Evolutionary conservation across 2,113 vertebrate species (phyloP), one percentile per base, ranked within the genome.

Genomic region (Paratilapia polleni): DNA sequence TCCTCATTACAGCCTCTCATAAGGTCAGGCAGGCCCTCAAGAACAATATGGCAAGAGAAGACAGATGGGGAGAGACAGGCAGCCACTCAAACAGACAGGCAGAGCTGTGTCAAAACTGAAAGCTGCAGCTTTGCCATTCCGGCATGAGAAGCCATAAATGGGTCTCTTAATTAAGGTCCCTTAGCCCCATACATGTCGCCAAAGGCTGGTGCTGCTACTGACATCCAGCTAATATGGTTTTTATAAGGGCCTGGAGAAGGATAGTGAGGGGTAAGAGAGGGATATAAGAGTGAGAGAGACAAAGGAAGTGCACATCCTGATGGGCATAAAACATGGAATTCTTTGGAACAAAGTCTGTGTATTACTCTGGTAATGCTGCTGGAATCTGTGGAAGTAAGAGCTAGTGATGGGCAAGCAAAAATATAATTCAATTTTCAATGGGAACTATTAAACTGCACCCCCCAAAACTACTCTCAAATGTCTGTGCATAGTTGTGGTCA

Each of bases 161-260:
- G 78, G 57, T 73, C 80, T 88, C 79, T 89, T 93, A 92, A 92
- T 93, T 85, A 93, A 91, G 80, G 83, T 86, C 88, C 86, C 83
- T 63, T 6, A 54, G 80, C 76, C 76, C 70, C 57, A 17, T 49
- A 68, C 64, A 41, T 68, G 88, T 89, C 86, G 57, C 92, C 68
- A n/a, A 49, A 43, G 88, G 89, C 91, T 76, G 82, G 15, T 81
- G 74, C 87, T 89, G 89, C 87, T 41, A 6, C 82, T 91, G 84
- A 73, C 81, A 68, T 83, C 77, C 89, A 28, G 17, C 86, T 89
- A 87, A 90, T 89, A 41, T 80, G 79, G 64, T 78, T 89, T 87
- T 91, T 83, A 81, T 82, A 66, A 89, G 63, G 26, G 47, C 87
- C 83, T n/a, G 28, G 47, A 77, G 87, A 70, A 24, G 60, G 54